Evolutionary conservation across 2,888 invertebrate species (phyloP).

Genomic region (Catonia carolina): DNA sequence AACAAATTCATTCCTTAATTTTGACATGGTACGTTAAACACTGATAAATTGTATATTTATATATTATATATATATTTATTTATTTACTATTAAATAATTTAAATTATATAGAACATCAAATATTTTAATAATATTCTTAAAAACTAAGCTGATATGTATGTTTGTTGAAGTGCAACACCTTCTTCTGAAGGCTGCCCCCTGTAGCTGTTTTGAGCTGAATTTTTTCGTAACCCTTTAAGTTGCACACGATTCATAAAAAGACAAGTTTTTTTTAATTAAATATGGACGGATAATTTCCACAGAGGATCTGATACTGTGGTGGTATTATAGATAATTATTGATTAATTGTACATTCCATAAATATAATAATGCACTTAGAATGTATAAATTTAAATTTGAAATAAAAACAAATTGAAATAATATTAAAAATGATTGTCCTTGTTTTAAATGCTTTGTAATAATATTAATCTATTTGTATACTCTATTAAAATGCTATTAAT

Average conservation of each 20-base stretch:
- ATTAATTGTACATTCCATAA: not conserved
- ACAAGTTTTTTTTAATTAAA: not conserved
- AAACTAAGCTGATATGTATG: conserved; percentile 35
- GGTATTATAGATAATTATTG: not conserved
- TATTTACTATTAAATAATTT: too few species aligned
- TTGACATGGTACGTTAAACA: conserved; percentile 11
- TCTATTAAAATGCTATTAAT: too few species aligned
- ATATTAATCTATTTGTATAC: too few species aligned
- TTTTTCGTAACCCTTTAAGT: conserved; percentile 21
- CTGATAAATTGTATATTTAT: conserved; percentile 17
- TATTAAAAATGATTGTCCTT: too few species aligned
- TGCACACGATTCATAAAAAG: too few species aligned
- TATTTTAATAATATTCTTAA: too few species aligned
- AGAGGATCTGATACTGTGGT: conserved; percentile 25
- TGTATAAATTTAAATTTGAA: too few species aligned
- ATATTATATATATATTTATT: too few species aligned
- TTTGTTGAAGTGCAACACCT: conserved; percentile 32
- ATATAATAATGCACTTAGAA: too few species aligned
- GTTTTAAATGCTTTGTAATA: too few species aligned
- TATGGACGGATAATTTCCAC: conserved; percentile 35
- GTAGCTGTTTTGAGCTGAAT: conserved; percentile 35
- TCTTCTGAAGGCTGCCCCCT: conserved; percentile 31
- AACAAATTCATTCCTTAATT: conserved; percentile 22
- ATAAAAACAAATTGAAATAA: too few species aligned
- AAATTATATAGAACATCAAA: conserved; percentile 32